Percentiles rank a stretch among this genome's conserved stretches.
phyloP scores from a whole-genome alignment of 2,888 invertebrate genomes.

The Tholera decimalis region DNA sequence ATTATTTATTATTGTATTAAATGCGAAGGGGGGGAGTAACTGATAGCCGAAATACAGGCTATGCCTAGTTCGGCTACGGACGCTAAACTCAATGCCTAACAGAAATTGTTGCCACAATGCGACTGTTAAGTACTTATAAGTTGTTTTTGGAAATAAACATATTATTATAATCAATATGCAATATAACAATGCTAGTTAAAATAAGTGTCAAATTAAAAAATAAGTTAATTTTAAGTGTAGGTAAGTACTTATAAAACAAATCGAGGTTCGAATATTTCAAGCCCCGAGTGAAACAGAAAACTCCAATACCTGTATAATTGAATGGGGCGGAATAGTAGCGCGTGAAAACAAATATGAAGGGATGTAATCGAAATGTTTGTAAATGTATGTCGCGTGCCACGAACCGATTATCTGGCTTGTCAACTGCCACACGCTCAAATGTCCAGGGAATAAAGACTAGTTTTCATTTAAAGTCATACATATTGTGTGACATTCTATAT shows the following conservation, averaged over 20 bases:
- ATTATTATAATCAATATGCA: neutral
- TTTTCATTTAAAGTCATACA: conserved; percentile 62
- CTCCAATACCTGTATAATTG: conserved; percentile 70
- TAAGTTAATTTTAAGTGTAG: conserved; percentile 25
- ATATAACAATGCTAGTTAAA: neutral
- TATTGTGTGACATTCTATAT: conserved; percentile 34
- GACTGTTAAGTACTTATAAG: too few relatives aligned
- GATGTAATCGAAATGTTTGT: conserved; percentile 89
- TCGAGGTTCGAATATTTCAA: conserved; percentile 41
- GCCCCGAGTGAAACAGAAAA: conserved; percentile 63
- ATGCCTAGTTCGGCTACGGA: too few relatives aligned
- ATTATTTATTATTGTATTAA: too few relatives aligned
- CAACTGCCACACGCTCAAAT: conserved; percentile 66
- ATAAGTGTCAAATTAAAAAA: conserved; percentile 21
- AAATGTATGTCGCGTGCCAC: conserved; percentile 87
- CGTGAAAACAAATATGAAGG: conserved; percentile 86
- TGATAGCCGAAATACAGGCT: too few relatives aligned
- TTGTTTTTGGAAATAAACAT: neutral
- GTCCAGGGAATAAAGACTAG: conserved; percentile 66
- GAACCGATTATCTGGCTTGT: conserved; percentile 79
- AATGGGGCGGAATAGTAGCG: conserved; percentile 78
- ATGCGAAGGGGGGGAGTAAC: too few relatives aligned
- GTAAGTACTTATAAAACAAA: conserved; percentile 34
- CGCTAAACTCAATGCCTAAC: too few relatives aligned
- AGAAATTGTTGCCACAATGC: too few relatives aligned